Percentiles rank a stretch among this genome's conserved stretches.
These are phyloP conservation scores for Rhizomys pruinosus DNA, from an alignment of 2,113 vertebrate genomes.

Conservation along the genomic window DNA sequence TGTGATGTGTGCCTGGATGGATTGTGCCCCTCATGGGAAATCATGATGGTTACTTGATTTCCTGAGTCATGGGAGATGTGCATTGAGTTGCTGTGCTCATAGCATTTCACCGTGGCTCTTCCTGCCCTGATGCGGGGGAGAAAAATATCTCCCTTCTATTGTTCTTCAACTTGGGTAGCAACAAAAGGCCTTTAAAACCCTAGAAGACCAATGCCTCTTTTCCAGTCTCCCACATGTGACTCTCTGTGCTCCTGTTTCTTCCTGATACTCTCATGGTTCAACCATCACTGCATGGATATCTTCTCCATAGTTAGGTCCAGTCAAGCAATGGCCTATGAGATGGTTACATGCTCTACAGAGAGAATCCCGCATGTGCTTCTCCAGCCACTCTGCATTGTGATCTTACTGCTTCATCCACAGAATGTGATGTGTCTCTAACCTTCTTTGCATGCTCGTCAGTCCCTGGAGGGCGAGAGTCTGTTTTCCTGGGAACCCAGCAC, in stretches of 20 bases:
- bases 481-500: not conserved
- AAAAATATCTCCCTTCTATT: fast-evolving
- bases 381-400: fast-evolving
- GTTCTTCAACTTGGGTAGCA: not conserved
- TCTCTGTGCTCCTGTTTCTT: not conserved
- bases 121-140: not conserved
- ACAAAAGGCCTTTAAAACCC: not conserved
- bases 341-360: not conserved
- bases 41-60: too few relatives aligned
- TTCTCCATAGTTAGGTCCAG: not conserved
- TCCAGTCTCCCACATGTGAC: not conserved
- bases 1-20: too few relatives aligned
- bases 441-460: fast-evolving
- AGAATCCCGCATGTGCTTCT: too few relatives aligned
- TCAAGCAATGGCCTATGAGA: not conserved
- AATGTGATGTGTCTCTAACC: fast-evolving
- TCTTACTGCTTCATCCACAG: not conserved
- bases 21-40: too few relatives aligned
- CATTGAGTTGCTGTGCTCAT: fast-evolving
- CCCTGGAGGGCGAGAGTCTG: not conserved
- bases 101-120: fast-evolving
- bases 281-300: not conserved
- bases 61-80: fast-evolving
- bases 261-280: not conserved
- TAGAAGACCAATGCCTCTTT: not conserved